phyloP scores from a whole-genome alignment of 2,888 invertebrate species.

The Dicycla oo region DNA sequence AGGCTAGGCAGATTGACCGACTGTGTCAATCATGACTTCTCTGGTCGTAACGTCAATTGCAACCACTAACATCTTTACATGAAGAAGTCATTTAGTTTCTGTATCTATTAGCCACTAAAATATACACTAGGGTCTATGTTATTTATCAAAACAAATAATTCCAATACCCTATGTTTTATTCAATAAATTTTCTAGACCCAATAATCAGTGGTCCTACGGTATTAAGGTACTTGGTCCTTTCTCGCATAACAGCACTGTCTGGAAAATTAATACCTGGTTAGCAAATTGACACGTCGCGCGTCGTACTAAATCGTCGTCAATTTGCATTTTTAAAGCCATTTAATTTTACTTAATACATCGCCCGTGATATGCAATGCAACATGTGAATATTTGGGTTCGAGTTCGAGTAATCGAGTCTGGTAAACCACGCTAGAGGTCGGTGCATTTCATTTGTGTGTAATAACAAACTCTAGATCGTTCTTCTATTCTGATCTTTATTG shows the following conservation, averaged over 20 bases:
- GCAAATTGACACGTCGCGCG: not conserved
- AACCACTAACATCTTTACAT: not conserved
- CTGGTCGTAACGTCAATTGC: conserved; percentile 1
- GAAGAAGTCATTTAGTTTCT: not conserved
- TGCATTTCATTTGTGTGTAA: not conserved
- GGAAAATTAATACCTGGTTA: not conserved
- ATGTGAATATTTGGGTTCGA: no score
- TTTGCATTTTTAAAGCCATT: not conserved
- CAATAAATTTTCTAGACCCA: not conserved
- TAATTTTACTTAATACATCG: not conserved
- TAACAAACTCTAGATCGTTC: conserved; percentile 43
- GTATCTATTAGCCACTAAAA: not conserved
- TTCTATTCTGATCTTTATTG: conserved; percentile 16
- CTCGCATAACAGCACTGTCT: not conserved
- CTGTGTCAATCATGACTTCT: conserved; percentile 9
- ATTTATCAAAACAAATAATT: not conserved
- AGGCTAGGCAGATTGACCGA: no score
- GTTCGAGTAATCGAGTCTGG: no score
- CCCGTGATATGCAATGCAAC: no score
- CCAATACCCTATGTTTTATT: not conserved
- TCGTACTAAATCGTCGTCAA: not conserved
- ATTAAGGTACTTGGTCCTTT: not conserved
- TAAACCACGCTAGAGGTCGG: no score
- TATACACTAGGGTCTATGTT: not conserved
- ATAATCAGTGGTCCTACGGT: not conserved